These are phyloP conservation scores for Aphelocoma coerulescens DNA, from an alignment of 2,113 vertebrate species.

Conservation along the genomic window DNA sequence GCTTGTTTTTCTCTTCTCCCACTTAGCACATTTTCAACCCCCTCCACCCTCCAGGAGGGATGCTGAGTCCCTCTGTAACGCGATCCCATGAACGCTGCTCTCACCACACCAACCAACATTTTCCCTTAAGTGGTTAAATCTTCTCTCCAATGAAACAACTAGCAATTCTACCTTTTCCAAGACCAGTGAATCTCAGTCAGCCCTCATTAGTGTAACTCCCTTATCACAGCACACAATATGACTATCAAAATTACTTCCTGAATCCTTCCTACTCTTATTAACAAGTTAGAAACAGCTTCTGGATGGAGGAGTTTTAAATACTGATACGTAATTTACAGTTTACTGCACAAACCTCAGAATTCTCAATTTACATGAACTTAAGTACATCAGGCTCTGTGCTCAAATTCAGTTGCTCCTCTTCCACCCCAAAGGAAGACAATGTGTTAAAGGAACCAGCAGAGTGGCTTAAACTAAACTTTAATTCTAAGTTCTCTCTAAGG, in stretches of 20 bases:
- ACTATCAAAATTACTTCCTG: background rate
- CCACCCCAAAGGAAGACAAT: background rate
- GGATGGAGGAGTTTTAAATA: background rate
- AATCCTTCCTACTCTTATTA: background rate
- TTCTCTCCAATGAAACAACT: background rate
- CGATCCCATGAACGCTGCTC: background rate
- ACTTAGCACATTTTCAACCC: background rate
- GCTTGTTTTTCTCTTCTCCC: background rate
- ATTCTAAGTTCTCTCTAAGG: background rate
- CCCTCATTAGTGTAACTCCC: background rate
- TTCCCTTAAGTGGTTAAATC: background rate
- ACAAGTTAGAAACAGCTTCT: background rate
- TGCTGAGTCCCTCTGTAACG: fast-evolving
- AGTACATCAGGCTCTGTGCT: background rate
- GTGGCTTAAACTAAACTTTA: background rate
- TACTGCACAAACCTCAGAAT: background rate
- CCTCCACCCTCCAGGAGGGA: background rate
- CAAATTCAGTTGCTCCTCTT: background rate
- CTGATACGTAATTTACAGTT: background rate
- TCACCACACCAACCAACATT: background rate
- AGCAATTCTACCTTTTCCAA: background rate
- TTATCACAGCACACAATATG: background rate
- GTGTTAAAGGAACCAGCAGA: background rate
- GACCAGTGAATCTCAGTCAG: background rate
- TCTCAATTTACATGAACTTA: background rate